Evolutionary conservation across 2,888 invertebrate species (phyloP).

Genomic region (Anaspis maculata): DNA sequence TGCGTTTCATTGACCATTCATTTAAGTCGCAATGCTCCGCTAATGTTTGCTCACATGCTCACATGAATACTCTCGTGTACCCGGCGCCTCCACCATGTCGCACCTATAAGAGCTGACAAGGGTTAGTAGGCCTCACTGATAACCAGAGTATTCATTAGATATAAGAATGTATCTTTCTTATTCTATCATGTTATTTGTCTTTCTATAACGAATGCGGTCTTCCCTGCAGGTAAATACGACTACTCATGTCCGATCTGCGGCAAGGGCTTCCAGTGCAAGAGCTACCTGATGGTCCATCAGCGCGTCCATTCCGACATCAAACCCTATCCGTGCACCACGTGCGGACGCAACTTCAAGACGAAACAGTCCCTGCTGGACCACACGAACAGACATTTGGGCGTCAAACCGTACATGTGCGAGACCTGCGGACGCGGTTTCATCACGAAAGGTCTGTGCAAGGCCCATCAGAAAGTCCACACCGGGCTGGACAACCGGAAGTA

Average conservation of each 20-base stretch:
- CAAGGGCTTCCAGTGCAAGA: slow-evolving; percentile 54
- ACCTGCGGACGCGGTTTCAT: slow-evolving; percentile 52
- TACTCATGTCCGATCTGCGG: slow-evolving; percentile 51
- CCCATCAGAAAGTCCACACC: slow-evolving; percentile 51
- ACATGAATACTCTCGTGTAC: too few species aligned
- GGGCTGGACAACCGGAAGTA: slow-evolving; percentile 52
- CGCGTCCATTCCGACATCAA: slow-evolving; percentile 52
- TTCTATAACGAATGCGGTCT: too few species aligned
- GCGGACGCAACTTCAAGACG: slow-evolving; percentile 51
- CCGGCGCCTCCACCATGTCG: too few species aligned
- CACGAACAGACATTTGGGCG: slow-evolving; percentile 51
- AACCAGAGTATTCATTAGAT: too few species aligned
- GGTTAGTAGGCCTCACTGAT: too few species aligned
- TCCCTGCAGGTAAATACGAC: slow-evolving; percentile 50
- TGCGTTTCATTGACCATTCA: slow-evolving; percentile 26
- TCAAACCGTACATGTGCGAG: slow-evolving; percentile 52
- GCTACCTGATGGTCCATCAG: slow-evolving; percentile 53
- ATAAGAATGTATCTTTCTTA: too few species aligned
- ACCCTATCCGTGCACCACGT: slow-evolving; percentile 50
- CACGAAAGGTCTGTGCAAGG: slow-evolving; percentile 52
- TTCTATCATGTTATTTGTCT: too few species aligned
- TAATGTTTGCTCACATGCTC: too few species aligned
- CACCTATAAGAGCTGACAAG: too few species aligned
- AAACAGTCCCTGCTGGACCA: slow-evolving; percentile 53
- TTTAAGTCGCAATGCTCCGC: too few species aligned